Evolutionary conservation across 2,797 vertebrate species (phyloP).

Genomic region (Oreonectes daqikongensis): DNA sequence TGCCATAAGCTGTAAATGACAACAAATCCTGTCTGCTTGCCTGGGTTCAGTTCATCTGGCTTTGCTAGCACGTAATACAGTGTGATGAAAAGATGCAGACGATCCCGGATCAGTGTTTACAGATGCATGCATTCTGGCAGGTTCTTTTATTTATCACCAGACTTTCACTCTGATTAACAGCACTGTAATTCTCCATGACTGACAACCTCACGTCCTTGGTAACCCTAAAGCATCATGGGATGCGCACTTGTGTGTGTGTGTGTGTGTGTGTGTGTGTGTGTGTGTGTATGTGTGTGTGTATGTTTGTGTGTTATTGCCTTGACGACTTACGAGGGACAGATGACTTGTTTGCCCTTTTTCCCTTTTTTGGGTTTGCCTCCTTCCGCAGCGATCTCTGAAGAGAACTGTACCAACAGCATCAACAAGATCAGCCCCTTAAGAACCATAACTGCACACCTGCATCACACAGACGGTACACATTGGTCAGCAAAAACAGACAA

Average conservation of each 20-base stretch:
- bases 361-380: slow-evolving; percentile 89
- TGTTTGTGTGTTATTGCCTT: background rate
- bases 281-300: slow-evolving; percentile 1
- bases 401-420: slow-evolving; percentile 78
- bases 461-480: slow-evolving; percentile 22
- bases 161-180: slow-evolving; percentile 30
- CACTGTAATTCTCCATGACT: slow-evolving; percentile 27
- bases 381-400: slow-evolving; percentile 79
- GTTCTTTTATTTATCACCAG: slow-evolving; percentile 1
- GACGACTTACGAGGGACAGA: slow-evolving; percentile 91
- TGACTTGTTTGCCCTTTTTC: slow-evolving; percentile 91
- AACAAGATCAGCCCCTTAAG: slow-evolving; percentile 73
- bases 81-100: slow-evolving; percentile 11
- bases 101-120: slow-evolving; percentile 19
- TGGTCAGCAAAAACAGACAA: slow-evolving; percentile 28
- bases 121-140: slow-evolving; percentile 6
- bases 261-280: background rate
- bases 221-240: slow-evolving; percentile 24
- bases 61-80: slow-evolving; percentile 6
- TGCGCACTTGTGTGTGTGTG: background rate
- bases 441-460: slow-evolving; percentile 72
- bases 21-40: background rate
- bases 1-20: background rate
- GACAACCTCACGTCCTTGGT: slow-evolving; percentile 30
- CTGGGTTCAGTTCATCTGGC: slow-evolving; percentile 7